Evolutionary conservation across 1,140 invertebrate genomes (phyloP).

Genomic region (Tetranychus cinnabarinus): DNA sequence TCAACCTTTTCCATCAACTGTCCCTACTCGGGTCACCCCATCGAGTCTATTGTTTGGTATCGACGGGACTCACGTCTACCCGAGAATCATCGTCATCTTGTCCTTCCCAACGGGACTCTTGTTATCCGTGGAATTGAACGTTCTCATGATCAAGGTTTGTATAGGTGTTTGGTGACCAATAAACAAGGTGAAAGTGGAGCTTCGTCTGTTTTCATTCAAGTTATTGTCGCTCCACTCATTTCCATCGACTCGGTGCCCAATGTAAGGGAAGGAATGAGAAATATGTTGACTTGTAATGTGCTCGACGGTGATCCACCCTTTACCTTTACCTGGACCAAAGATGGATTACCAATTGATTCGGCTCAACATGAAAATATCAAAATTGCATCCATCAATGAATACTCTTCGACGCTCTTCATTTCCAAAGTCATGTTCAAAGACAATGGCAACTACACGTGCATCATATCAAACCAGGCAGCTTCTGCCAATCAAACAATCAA

Average conservation of each 20-base stretch:
- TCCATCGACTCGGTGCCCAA: conserved; percentile 29
- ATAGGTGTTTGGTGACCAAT: conserved; percentile 31
- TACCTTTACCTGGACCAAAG: conserved; percentile 29
- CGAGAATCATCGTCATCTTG: conserved; percentile 20
- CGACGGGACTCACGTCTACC: conserved; percentile 13
- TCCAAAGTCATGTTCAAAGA: conserved; percentile 21
- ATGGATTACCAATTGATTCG: conserved; percentile 23
- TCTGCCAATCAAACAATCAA: conserved; percentile 23
- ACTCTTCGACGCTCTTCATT: conserved; percentile 22
- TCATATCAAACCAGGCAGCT: conserved; percentile 26
- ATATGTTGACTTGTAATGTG: conserved; percentile 24
- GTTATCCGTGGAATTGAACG: conserved; percentile 21
- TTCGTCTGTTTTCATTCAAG: conserved; percentile 68
- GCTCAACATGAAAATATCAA: neutral
- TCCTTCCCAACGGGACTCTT: conserved; percentile 43
- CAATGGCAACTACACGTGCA: conserved; percentile 32
- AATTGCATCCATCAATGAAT: conserved; percentile 15
- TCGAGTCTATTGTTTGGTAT: conserved; percentile 17
- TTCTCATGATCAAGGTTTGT: conserved; percentile 21
- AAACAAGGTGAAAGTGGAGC: conserved; percentile 62
- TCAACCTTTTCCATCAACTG: conserved; percentile 16
- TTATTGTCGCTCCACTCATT: conserved; percentile 46
- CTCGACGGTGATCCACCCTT: conserved; percentile 24
- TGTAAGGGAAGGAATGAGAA: conserved; percentile 32
- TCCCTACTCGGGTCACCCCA: conserved; percentile 25